These are phyloP conservation scores for Anolis carolinensis DNA, from an alignment of 2,113 vertebrate species.

Conservation along the genomic window DNA sequence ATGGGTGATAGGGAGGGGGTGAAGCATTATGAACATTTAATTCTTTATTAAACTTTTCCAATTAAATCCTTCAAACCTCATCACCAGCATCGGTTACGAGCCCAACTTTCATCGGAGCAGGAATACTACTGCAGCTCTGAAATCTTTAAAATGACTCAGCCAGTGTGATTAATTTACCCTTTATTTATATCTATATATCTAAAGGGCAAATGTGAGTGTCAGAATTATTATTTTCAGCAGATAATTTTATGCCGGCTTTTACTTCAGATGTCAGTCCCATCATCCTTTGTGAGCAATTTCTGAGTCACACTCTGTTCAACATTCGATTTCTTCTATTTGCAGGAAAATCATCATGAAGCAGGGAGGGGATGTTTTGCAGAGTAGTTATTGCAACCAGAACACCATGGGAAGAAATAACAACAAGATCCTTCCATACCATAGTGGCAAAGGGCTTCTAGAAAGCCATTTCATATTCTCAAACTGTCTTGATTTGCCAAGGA, in stretches of 20 bases:
- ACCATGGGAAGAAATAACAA: slow-evolving; percentile 11
- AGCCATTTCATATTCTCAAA: slow-evolving; percentile 5
- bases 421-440: too few relatives aligned
- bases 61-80: slow-evolving; percentile 72
- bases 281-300: slow-evolving; percentile 22
- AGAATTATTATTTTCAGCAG: slow-evolving; percentile 55
- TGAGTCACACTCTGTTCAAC: slow-evolving; percentile 40
- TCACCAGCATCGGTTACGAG: slow-evolving; percentile 60
- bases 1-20: not conserved
- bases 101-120: slow-evolving; percentile 54
- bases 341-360: not conserved
- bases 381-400: slow-evolving; percentile 27
- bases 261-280: slow-evolving; percentile 54
- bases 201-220: slow-evolving; percentile 68
- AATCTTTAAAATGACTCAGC: slow-evolving; percentile 66
- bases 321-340: slow-evolving; percentile 18
- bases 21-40: slow-evolving; percentile 57
- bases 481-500: too few relatives aligned
- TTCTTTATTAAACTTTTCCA: slow-evolving; percentile 71
- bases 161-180: slow-evolving; percentile 66
- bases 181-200: slow-evolving; percentile 66
- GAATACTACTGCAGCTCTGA: slow-evolving; percentile 37
- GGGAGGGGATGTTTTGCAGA: not conserved
- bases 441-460: not conserved
- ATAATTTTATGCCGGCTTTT: slow-evolving; percentile 57